phyloP scores from a whole-genome alignment of 1,140 invertebrate species.

The Bactericera cockerelli region DNA sequence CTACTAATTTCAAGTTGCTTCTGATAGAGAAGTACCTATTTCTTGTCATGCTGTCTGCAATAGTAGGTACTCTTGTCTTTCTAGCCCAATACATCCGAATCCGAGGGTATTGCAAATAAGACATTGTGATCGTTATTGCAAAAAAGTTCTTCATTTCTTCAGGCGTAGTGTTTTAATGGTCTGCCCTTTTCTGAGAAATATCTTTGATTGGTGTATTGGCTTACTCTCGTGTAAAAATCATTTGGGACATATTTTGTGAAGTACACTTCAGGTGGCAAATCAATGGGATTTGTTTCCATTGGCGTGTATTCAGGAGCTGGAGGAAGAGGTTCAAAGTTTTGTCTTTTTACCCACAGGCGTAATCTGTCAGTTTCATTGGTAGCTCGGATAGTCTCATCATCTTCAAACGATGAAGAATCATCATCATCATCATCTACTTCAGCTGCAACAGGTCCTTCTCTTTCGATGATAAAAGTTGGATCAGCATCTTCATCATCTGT shows the following conservation, averaged over 20 bases:
- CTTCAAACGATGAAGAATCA: too few relatives aligned
- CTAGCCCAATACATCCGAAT: slow-evolving; percentile 13
- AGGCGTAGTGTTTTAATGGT: slow-evolving; percentile 8
- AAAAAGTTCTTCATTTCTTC: slow-evolving; percentile 13
- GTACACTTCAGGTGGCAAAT: neutral
- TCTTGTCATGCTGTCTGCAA: neutral
- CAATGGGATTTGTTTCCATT: neutral
- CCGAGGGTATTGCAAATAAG: slow-evolving; percentile 11
- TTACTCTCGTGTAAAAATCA: neutral
- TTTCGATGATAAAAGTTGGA: too few relatives aligned
- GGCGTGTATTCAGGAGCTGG: neutral
- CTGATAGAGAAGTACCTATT: slow-evolving; percentile 12
- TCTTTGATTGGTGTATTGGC: neutral
- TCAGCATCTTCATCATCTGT: too few relatives aligned
- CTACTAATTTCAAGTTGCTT: slow-evolving; percentile 5
- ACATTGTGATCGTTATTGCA: slow-evolving; percentile 12
- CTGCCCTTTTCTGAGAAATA: slow-evolving; percentile 3
- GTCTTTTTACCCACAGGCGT: neutral
- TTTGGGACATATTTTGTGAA: slow-evolving; percentile 2
- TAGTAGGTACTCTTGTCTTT: slow-evolving; percentile 8
- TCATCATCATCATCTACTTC: too few relatives aligned
- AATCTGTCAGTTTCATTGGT: too few relatives aligned
- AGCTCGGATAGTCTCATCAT: too few relatives aligned
- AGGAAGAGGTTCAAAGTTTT: slow-evolving; percentile 1
- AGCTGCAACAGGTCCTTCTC: too few relatives aligned